Base-by-base conservation (phyloP, 2,888 invertebrate genomes). In the Prenolepis imparis region DNA sequence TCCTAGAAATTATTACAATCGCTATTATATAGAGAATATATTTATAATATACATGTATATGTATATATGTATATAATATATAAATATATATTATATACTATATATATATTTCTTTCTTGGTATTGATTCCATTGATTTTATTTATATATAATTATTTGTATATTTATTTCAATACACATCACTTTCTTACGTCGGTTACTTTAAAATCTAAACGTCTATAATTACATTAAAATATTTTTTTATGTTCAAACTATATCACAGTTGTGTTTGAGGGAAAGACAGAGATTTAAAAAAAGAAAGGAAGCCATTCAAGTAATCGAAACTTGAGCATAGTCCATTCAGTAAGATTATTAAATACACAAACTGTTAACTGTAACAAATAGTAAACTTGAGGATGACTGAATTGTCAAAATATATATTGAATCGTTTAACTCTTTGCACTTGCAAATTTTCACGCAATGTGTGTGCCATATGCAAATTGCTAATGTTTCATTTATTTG, bases 231-330 rank as follows among this genome's bases (percentile, higher is more conserved):
- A 85, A 91, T 92, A 91, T 90, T 92, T 92, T 90, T 88, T 89
- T 92, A 90, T 92, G 92, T 48, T 48, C 90, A 92, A 92, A 93
- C 92, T 93, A 94, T 94, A 94, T 94, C 94, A 94, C 94, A 94
- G 94, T 94, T 94, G 92, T 94, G 92, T 94, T 78, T 93, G 92
- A 91, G 92, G 92, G 92, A 93, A 91, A 92, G 91, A 92, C 83
- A 90, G 88, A 91, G 90, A 89, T 90, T 91, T 89, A 90, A 88
- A 90, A 88, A 91, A 91, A 91, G 75, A 81, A 82, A 87, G 82
- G 78, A 84, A 88, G 70, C 82, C 87, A 52, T 88, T 86, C 84
- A 75, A 84, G 80, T 84, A 80, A 86, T 85, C 48, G 85, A 91
- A 89, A 91, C 88, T 48, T 89, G 86, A 85, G 86, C 82, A 59